These are phyloP conservation scores for Drosophila kohkoa DNA, from an alignment of 1,140 invertebrate genomes.

Conservation along the genomic window DNA sequence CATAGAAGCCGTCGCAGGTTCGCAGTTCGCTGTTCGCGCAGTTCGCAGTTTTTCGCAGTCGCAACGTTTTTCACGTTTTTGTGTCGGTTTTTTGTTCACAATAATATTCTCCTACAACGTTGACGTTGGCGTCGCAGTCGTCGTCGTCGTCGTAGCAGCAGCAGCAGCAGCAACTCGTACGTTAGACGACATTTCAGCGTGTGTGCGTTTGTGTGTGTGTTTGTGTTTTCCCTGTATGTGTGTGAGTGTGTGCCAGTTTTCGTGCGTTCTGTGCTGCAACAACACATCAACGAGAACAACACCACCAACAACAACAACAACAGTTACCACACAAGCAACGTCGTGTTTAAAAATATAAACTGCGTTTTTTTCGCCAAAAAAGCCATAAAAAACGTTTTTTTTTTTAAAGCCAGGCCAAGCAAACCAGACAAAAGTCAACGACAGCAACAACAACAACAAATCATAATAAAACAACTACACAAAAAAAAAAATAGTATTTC, in stretches of 20 bases:
- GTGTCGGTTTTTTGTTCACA: constrained; percentile 19
- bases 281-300: constrained; percentile 53
- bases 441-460: constrained; percentile 35
- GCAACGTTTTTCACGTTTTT: constrained; percentile 49
- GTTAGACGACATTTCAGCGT: constrained; percentile 63
- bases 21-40: constrained; percentile 16
- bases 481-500: constrained; percentile 51
- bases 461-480: constrained; percentile 15
- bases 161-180: constrained; percentile 44
- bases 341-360: constrained; percentile 72
- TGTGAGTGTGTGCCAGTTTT: constrained; percentile 75
- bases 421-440: constrained; percentile 70
- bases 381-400: constrained; percentile 64
- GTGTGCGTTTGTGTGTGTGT: constrained; percentile 36
- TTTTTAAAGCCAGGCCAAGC: constrained; percentile 55
- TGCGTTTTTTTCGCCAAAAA: constrained; percentile 82
- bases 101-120: constrained; percentile 21
- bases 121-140: constrained; percentile 38
- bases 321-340: constrained; percentile 70
- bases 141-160: not conserved
- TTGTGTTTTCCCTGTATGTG: constrained; percentile 13
- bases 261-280: constrained; percentile 73
- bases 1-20: constrained; percentile 36
- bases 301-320: constrained; percentile 37
- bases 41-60: constrained; percentile 35